Base-by-base conservation (phyloP, 35 echinoderm and acorn worm genomes). In the Apostichopus japonicus region DNA sequence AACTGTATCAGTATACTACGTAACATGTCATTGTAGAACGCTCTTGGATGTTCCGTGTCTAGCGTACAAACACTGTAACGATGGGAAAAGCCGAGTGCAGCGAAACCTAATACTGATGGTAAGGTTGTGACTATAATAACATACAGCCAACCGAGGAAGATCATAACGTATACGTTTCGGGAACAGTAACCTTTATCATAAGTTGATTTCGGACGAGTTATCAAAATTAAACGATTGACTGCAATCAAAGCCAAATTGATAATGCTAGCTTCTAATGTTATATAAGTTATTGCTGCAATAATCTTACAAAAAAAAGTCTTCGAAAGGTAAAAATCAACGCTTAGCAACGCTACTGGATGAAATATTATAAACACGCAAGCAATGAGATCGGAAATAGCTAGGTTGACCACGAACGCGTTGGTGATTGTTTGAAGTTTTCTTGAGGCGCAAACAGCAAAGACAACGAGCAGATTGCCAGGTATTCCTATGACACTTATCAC, bases 361-460 rank as follows among this genome's bases (percentile, higher is more conserved):
- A 93, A 82, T n/a, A 92, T 92, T 14, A 88, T 33, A 17, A 72
- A 6, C 15, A 90, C 56, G 25, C 86, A 83, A 10, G 92, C 63
- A 10, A 86, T 23, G 4, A 93, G 71, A 82, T 95, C 94, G 3
- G 94, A 92, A n/a, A 90, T 21, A 8, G 94, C 94, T 10, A 95
- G 65, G 71, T 95, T 95, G 83, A 93, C 92, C 4, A 95, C 94
- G 62, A 95, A 86, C 24, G 72, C 92, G 92, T 95, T 95, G 33
- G 94, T 95, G 6, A 24, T 27, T 4, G 94, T 93, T 51, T 93
- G 94, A 25, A 95, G 94, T 24, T 92, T 84, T 17, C 23, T 4
- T 10, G 81, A 84, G 16, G 81, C 56, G 17, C 10, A 23, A 9
- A 84, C n/a, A 23, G 81, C 53, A 8, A 84, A 84, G 6, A 84